phyloP scores from a whole-genome alignment of 1,140 invertebrate species.

The Musca vetustissima region DNA sequence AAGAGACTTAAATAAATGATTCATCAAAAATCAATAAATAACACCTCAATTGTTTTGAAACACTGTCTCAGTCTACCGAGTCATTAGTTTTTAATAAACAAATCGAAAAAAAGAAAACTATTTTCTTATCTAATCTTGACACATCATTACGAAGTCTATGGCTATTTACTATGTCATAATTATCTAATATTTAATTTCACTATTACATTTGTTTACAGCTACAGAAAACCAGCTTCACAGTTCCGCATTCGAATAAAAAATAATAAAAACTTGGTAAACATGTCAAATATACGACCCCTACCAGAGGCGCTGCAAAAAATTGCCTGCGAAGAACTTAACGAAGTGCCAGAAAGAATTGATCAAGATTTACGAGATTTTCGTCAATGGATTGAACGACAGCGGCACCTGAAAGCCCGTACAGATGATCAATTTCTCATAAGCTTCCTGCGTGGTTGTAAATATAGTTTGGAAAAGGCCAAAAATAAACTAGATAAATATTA shows the following conservation, averaged over 20 bases:
- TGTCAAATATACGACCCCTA: conserved; percentile 48
- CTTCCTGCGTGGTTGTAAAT: conserved; percentile 67
- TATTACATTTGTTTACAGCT: not conserved
- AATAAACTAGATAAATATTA: conserved; percentile 60
- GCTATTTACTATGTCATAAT: not conserved
- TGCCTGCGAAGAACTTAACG: conserved; percentile 60
- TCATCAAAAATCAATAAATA: too few relatives aligned
- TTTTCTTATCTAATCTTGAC: too few relatives aligned
- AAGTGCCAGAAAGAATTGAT: conserved; percentile 58
- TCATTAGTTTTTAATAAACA: too few relatives aligned
- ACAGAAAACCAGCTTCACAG: not conserved
- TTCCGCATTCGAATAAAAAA: not conserved
- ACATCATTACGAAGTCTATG: too few relatives aligned
- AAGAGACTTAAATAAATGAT: too few relatives aligned
- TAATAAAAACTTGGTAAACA: not conserved
- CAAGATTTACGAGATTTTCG: conserved; percentile 60
- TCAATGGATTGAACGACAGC: conserved; percentile 64
- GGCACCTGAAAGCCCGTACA: conserved; percentile 55
- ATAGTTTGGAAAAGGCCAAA: conserved; percentile 64
- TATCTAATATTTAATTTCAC: not conserved
- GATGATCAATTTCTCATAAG: conserved; percentile 63
- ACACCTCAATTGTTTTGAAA: too few relatives aligned
- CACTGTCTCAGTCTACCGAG: too few relatives aligned
- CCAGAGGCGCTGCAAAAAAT: conserved; percentile 53
- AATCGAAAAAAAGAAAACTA: too few relatives aligned